A percentile compares a stretch with the other conserved stretches of the same genome.
Evolutionary conservation across 2,797 vertebrate species (phyloP).

Genomic region (Furcifer pardalis): DNA sequence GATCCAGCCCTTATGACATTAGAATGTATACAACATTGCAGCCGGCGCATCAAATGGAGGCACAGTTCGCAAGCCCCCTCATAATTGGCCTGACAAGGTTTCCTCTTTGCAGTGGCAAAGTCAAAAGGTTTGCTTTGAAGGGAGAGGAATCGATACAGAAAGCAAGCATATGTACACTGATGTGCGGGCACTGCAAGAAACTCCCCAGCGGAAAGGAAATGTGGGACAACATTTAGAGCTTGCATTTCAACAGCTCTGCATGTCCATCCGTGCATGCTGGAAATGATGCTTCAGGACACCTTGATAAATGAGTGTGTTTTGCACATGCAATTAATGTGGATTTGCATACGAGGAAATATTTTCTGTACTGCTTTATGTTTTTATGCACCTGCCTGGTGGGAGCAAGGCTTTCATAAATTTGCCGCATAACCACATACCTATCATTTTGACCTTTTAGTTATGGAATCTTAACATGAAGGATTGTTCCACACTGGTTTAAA

Average conservation of each 20-base stretch:
- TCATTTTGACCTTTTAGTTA: neutral
- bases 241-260: slow-evolving; percentile 47
- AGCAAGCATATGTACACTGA: slow-evolving; percentile 34
- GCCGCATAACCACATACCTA: neutral
- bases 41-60: slow-evolving; percentile 54
- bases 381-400: neutral
- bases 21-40: slow-evolving; percentile 58
- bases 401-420: accelerated
- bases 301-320: slow-evolving; percentile 24
- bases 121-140: slow-evolving; percentile 67
- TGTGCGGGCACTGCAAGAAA: slow-evolving; percentile 42
- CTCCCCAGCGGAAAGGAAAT: slow-evolving; percentile 44
- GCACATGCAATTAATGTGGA: slow-evolving; percentile 6
- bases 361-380: neutral
- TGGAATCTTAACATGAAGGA: slow-evolving; percentile 3
- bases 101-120: slow-evolving; percentile 52
- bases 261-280: slow-evolving; percentile 24
- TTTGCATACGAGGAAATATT: slow-evolving; percentile 22
- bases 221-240: slow-evolving; percentile 34
- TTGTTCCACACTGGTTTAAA: neutral
- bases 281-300: slow-evolving; percentile 2
- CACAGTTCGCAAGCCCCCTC: slow-evolving; percentile 58
- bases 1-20: slow-evolving; percentile 52
- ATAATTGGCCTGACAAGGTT: slow-evolving; percentile 67
- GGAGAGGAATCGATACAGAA: slow-evolving; percentile 44